Percentiles rank a stretch among this genome's conserved stretches.
Conservation (phyloP, 2,113 vertebrate genomes). For the Coracopsis vasa region DNA sequence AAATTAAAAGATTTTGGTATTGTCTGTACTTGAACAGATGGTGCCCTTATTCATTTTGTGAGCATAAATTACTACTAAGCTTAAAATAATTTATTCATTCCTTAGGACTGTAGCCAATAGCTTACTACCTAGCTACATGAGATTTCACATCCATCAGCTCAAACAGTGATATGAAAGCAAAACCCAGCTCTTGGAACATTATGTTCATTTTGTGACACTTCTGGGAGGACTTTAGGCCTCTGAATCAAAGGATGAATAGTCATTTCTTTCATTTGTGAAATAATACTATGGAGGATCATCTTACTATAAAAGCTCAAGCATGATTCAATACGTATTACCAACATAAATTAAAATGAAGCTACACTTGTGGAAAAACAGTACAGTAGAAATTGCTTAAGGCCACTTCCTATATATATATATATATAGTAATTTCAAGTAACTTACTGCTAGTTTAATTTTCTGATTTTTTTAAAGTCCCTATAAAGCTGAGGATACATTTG, state of each 20-base stretch:
- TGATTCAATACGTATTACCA: neutral
- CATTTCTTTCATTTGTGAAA: neutral
- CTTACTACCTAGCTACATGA: neutral
- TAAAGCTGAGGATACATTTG: neutral
- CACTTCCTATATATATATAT: neutral
- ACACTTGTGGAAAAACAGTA: neutral
- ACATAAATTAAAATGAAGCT: neutral
- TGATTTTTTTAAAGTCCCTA: neutral
- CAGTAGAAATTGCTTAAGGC: neutral
- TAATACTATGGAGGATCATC: neutral
- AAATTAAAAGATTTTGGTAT: neutral
- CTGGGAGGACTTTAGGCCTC: neutral
- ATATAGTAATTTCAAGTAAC: neutral
- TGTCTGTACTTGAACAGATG: conserved; percentile 14
- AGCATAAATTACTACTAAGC: conserved; percentile 3
- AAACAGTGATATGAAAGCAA: neutral
- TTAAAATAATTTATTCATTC: conserved; percentile 8
- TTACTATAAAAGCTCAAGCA: neutral
- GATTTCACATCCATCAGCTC: neutral
- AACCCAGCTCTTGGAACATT: neutral
- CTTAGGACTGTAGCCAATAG: neutral
- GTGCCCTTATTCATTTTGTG: conserved; percentile 5
- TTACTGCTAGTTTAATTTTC: neutral
- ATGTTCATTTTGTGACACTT: neutral
- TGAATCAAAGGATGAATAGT: neutral